A percentile compares a stretch with the other conserved stretches of the same genome.
Evolutionary conservation across 1,140 invertebrate species (phyloP).

Genomic region (Anthonomus grandis): DNA sequence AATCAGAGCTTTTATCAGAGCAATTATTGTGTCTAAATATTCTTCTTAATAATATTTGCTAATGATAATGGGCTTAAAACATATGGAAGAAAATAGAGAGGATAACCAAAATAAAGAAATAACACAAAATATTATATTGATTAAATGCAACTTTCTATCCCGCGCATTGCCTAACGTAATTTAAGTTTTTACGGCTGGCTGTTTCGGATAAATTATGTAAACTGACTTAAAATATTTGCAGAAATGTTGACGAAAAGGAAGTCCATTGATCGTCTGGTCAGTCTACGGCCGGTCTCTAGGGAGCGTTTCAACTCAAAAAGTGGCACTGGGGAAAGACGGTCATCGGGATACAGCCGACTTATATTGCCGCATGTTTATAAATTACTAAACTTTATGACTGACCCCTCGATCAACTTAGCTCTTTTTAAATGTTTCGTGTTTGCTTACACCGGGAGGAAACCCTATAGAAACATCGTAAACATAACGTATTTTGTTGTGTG

Average conservation of each 20-base stretch:
- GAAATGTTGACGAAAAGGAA: conserved; percentile 20
- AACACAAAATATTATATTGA: background rate
- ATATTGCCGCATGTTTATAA: conserved; percentile 43
- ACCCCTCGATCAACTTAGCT: conserved; percentile 13
- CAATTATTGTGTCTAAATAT: too few relatives aligned
- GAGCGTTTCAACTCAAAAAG: conserved; percentile 14
- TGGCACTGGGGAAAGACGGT: conserved; percentile 25
- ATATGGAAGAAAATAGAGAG: too few relatives aligned
- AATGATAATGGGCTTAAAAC: too few relatives aligned
- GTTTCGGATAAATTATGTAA: conserved; percentile 3
- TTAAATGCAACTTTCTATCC: background rate
- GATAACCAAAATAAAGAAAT: too few relatives aligned
- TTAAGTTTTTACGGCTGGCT: background rate
- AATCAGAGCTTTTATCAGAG: too few relatives aligned
- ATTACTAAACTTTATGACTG: conserved; percentile 34
- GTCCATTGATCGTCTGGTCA: conserved; percentile 23
- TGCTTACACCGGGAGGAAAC: conserved; percentile 3
- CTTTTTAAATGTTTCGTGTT: conserved; percentile 16
- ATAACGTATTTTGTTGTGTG: too few relatives aligned
- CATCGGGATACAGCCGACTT: conserved; percentile 26
- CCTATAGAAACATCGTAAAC: too few relatives aligned
- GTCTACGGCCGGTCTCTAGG: conserved; percentile 11
- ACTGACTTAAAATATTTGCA: conserved; percentile 17
- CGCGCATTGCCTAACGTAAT: background rate
- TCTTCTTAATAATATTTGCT: background rate